Evolutionary conservation across 1,140 invertebrate genomes (phyloP).

Genomic region (Subanguina moxae): DNA sequence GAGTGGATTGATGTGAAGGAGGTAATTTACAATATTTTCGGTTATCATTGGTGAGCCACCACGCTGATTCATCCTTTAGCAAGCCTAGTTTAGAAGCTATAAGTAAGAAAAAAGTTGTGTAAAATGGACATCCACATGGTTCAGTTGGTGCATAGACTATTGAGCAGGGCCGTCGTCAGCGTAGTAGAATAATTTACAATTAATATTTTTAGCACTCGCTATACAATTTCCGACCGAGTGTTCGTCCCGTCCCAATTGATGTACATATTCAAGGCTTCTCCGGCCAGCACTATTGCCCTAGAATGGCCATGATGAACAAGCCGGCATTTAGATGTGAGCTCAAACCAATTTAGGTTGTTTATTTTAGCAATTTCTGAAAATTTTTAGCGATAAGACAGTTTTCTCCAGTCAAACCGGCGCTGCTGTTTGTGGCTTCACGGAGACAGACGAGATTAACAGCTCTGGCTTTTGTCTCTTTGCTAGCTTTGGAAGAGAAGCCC

Average conservation of each 20-base stretch:
- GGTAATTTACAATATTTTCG: slow-evolving; percentile 9
- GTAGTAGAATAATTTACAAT: no score
- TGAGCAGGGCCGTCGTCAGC: no score
- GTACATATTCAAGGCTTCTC: slow-evolving; percentile 88
- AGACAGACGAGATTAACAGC: slow-evolving; percentile 94
- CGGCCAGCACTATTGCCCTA: slow-evolving; percentile 94
- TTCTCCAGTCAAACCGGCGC: slow-evolving; percentile 79
- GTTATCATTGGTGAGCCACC: neutral
- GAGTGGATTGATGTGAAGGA: slow-evolving; percentile 87
- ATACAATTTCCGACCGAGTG: slow-evolving; percentile 94
- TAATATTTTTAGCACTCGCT: slow-evolving; percentile 63
- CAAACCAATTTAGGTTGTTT: neutral
- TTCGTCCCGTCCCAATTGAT: slow-evolving; percentile 91
- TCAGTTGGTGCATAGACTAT: no score
- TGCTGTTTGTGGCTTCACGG: slow-evolving; percentile 95
- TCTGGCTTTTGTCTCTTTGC: slow-evolving; percentile 85
- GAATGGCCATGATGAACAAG: slow-evolving; percentile 99
- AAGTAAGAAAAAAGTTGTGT: no score
- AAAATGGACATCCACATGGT: no score
- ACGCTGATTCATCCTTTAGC: no score
- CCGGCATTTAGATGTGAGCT: slow-evolving; percentile 79
- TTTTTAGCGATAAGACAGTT: slow-evolving; percentile 73
- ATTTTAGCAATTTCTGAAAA: neutral
- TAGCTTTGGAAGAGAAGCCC: slow-evolving; percentile 83
- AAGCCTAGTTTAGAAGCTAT: no score